Evolutionary conservation across 2,113 vertebrate genomes (phyloP).

Genomic region (Neotoma lepida): DNA sequence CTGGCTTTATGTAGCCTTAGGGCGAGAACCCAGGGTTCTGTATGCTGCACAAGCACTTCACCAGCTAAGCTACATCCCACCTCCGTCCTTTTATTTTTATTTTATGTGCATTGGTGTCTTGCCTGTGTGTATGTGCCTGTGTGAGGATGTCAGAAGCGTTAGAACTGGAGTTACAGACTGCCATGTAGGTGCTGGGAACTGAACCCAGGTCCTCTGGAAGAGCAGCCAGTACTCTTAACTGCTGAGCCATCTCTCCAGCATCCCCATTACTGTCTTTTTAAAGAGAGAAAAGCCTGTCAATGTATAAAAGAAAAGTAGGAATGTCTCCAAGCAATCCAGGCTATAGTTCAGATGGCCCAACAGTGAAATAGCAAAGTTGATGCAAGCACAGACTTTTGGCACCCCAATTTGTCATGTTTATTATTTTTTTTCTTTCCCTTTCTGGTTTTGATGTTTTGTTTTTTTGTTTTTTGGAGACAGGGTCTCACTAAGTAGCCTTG

Average conservation of each 20-base stretch:
- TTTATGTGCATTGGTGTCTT: not conserved
- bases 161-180: not conserved
- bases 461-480: not conserved
- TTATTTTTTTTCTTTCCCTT: not conserved
- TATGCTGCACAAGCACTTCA: not conserved
- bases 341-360: not conserved
- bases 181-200: not conserved
- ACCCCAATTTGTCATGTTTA: too few relatives aligned
- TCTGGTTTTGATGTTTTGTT: not conserved
- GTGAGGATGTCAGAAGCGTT: not conserved
- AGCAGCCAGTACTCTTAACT: not conserved
- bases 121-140: not conserved
- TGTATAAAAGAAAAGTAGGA: conserved; percentile 5
- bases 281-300: not conserved
- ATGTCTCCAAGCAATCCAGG: conserved; percentile 5
- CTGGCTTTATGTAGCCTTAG: not conserved
- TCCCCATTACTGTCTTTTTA: not conserved
- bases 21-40: not conserved
- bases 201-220: not conserved
- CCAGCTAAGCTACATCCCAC: not conserved
- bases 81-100: not conserved
- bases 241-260: not conserved
- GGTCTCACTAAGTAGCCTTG: not conserved
- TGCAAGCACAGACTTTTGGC: not conserved
- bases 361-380: not conserved